Conservation (phyloP, 2,113 vertebrate genomes). For the Tupaia tana region DNA sequence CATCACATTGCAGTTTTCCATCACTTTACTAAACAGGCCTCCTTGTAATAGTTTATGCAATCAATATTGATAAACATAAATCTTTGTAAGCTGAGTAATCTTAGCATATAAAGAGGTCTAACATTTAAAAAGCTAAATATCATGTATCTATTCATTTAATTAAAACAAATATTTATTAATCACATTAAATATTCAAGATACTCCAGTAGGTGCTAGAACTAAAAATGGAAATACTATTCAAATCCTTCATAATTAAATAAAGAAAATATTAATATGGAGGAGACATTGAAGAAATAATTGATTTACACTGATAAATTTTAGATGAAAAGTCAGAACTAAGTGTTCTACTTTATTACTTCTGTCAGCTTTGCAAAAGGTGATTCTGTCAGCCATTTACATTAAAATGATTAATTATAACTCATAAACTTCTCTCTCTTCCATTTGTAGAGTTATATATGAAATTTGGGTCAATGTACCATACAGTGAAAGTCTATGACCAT, state of each 20-base stretch:
- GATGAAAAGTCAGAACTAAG: background rate
- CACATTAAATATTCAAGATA: background rate
- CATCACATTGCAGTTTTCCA: background rate
- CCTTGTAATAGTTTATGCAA: background rate
- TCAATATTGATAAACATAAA: background rate
- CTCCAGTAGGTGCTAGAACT: background rate
- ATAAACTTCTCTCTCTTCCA: background rate
- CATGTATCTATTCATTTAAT: background rate
- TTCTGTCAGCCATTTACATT: background rate
- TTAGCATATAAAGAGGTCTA: background rate
- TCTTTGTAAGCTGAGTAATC: background rate
- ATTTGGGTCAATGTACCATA: background rate
- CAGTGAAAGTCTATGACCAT: background rate
- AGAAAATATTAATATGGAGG: background rate
- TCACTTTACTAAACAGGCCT: background rate
- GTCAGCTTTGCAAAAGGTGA: background rate
- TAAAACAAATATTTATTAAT: background rate
- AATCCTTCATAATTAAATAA: background rate
- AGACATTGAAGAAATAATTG: background rate
- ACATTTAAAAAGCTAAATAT: background rate
- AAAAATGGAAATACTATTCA: background rate
- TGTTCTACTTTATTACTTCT: background rate
- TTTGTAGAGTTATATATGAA: background rate
- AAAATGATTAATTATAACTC: background rate
- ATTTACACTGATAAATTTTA: background rate